Percentiles rank a stretch among this genome's conserved stretches.
These are phyloP conservation scores for Sciurus carolinensis DNA, from an alignment of 2,797 vertebrate species.

Conservation along the genomic window DNA sequence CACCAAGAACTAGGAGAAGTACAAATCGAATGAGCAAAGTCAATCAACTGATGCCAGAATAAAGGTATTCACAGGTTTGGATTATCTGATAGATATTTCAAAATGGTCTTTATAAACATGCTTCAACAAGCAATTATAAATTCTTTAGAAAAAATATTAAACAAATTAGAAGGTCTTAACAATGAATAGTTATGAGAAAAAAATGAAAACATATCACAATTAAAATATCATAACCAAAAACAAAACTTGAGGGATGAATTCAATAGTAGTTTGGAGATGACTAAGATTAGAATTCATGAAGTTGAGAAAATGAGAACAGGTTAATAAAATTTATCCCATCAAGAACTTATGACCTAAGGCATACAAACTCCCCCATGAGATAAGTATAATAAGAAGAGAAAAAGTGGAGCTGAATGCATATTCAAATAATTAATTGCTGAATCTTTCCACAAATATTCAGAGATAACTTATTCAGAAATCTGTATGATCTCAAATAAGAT, in stretches of 20 bases:
- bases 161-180: not conserved
- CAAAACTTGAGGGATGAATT: not conserved
- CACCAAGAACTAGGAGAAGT: not conserved
- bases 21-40: not conserved
- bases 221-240: not conserved
- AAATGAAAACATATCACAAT: not conserved
- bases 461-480: not conserved
- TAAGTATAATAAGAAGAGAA: not conserved
- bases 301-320: not conserved
- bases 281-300: not conserved
- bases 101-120: not conserved
- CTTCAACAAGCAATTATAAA: not conserved
- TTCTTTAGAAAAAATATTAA: not conserved
- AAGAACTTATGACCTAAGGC: not conserved
- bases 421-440: not conserved
- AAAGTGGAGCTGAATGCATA: not conserved
- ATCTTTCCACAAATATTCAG: not conserved
- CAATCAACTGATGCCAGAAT: not conserved
- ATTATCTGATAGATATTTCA: not conserved
- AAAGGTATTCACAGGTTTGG: not conserved
- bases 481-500: not conserved
- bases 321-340: not conserved
- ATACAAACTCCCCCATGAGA: not conserved
- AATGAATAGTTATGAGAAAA: not conserved
- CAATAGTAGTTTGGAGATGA: not conserved